Evolutionary conservation across 2,113 vertebrate species (phyloP).

Genomic region (Psettodes erumei): DNA sequence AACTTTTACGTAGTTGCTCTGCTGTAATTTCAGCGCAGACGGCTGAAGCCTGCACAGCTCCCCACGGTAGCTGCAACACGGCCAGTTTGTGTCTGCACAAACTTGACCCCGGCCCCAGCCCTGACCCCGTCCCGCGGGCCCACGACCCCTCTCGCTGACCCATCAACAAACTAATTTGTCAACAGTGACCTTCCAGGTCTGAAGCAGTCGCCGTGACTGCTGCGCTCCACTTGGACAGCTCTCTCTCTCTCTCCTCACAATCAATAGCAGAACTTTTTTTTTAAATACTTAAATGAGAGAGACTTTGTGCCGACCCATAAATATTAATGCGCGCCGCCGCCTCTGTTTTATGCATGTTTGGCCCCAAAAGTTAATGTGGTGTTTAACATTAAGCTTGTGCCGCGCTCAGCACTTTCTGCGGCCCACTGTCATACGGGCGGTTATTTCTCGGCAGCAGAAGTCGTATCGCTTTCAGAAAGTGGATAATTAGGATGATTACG

Average conservation of each 20-base stretch:
- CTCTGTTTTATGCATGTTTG: conserved; percentile 33
- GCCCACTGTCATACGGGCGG: neutral
- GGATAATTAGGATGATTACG: neutral
- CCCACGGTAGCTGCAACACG: conserved; percentile 40
- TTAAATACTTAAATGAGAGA: conserved; percentile 34
- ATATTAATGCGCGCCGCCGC: conserved; percentile 37
- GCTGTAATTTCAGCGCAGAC: neutral
- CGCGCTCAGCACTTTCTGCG: conserved; percentile 50
- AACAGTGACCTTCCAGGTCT: conserved; percentile 51
- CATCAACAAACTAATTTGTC: conserved; percentile 77
- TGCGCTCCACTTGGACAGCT: neutral
- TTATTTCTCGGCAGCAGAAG: neutral
- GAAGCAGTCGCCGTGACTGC: conserved; percentile 1
- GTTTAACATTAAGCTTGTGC: conserved; percentile 54
- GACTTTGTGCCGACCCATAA: conserved; percentile 28
- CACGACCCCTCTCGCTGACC: conserved; percentile 67
- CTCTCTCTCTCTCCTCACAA: conserved; percentile 19
- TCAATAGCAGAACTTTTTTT: conserved; percentile 60
- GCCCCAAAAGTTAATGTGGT: conserved; percentile 53
- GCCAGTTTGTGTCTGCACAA: conserved; percentile 60
- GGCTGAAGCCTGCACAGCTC: neutral
- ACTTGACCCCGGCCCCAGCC: conserved; percentile 65
- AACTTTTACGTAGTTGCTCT: neutral
- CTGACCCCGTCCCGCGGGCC: conserved; percentile 55
- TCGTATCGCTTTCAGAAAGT: neutral